Base-by-base conservation (phyloP, 2,113 vertebrate genomes). In the Chaetodon trifascialis region DNA sequence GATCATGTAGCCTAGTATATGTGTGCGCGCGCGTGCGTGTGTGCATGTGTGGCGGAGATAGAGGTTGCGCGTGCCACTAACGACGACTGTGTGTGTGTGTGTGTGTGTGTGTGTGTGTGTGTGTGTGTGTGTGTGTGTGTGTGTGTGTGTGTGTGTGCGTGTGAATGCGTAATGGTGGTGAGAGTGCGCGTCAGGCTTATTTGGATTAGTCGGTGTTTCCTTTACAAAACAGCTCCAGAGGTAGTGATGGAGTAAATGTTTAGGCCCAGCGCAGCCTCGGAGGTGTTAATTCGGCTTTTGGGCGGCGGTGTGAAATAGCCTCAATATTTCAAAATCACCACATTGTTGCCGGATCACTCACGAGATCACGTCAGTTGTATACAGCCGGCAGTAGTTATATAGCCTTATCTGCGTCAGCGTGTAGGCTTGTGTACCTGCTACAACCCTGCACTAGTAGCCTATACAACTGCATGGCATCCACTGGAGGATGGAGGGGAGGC, bases 121-220 rank as follows among this genome's bases (percentile, higher is more conserved):
- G 83, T 21, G 65, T 40, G 75, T 60, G 55, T 55, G 59, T 73
- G 63, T 46, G n/a, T n/a, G n/a, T 73, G 63, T 46, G 70, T 55
- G 74, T 69, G 73, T 69, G 63, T 51, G 70, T 63, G 83, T 21
- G 65, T 40, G 75, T 60, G 55, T 55, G 59, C 69, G 63, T 46
- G 71, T 59, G 83, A 16, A 58, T 73, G 91, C 81, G 85, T 84
- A 83, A 90, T 76, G 79, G 51, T 89, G 84, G 86, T 51, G 88
- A 81, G 89, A 76, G 83, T 84, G 91, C 84, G 91, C 88, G 90
- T 88, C 84, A 81, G 75, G 85, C 67, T 88, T 88, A 85, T 90
- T 91, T 89, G 88, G 87, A 91, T 91, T 88, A 81, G 74, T 82
- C 77, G 51, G 89, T 88, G 84, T 88, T 86, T 84, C 86, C 80